These are phyloP conservation scores for Montipora capitata DNA, from an alignment of 92 coral and sea anemone species.

Conservation along the genomic window DNA sequence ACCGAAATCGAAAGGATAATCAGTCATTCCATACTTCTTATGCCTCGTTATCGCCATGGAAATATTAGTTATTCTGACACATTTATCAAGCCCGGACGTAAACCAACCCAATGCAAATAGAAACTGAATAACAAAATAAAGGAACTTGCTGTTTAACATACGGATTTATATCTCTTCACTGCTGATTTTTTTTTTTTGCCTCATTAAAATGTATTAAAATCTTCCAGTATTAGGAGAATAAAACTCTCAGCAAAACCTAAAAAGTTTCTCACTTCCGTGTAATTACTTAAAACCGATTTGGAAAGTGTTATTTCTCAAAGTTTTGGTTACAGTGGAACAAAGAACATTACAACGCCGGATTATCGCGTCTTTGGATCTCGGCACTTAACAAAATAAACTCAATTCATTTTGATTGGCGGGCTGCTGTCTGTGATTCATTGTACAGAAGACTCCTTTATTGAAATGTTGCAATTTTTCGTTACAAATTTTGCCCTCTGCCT, in stretches of 20 bases:
- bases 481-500: background rate
- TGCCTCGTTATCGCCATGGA: conserved; percentile 44
- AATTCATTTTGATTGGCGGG: conserved; percentile 12
- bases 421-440: background rate
- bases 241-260: background rate
- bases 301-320: background rate
- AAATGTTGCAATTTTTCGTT: background rate
- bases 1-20: background rate
- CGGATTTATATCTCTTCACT: background rate
- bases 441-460: too few species aligned
- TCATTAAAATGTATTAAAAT: background rate
- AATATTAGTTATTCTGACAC: conserved; percentile 43
- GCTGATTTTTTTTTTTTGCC: background rate
- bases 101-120: conserved; percentile 21
- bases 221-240: background rate
- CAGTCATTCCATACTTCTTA: background rate
- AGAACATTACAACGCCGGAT: background rate
- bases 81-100: conserved; percentile 31
- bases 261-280: background rate
- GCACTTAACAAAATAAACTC: background rate
- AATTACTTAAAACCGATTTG: background rate
- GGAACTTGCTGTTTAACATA: conserved; percentile 12
- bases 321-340: conserved; percentile 8
- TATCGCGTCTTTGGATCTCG: background rate
- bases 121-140: conserved; percentile 30